Percentiles rank a stretch among this genome's conserved stretches.
Evolutionary conservation across 2,888 invertebrate species (phyloP).

Genomic region (Hoplodrina ambigua): DNA sequence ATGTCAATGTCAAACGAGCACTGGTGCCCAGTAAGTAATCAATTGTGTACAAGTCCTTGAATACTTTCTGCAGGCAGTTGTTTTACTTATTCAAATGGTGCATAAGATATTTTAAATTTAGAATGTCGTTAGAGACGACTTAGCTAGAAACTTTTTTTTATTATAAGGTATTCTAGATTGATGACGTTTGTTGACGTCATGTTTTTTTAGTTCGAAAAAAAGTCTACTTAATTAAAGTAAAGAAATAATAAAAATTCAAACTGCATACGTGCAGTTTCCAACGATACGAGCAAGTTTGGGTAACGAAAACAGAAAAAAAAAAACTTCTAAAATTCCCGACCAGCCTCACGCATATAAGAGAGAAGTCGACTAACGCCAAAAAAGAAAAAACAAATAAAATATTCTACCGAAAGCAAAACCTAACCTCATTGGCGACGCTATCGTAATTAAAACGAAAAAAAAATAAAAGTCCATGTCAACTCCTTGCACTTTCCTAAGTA

Average conservation of each 20-base stretch:
- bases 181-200: constrained; percentile 20
- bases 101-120: constrained; percentile 62
- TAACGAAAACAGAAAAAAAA: constrained; percentile 28
- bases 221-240: constrained; percentile 11
- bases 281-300: constrained; percentile 48
- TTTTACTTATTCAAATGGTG: constrained; percentile 53
- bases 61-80: constrained; percentile 24
- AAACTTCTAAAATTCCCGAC: constrained; percentile 44
- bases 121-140: constrained; percentile 48
- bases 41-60: constrained; percentile 51
- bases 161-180: constrained; percentile 1
- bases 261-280: constrained; percentile 40
- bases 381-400: constrained; percentile 53
- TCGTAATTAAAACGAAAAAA: constrained; percentile 73
- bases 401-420: constrained; percentile 56
- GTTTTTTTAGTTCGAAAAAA: constrained; percentile 12
- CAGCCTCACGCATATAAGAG: constrained; percentile 48
- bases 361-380: constrained; percentile 23
- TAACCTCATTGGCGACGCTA: constrained; percentile 71
- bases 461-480: constrained; percentile 83
- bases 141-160: constrained; percentile 33
- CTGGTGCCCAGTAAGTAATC: constrained; percentile 47
- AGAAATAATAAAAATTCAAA: constrained; percentile 37
- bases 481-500: constrained; percentile 90
- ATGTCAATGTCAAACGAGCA: constrained; percentile 44